phyloP scores from a whole-genome alignment of 2,888 invertebrate species.

The Chrysotoxum bicinctum region DNA sequence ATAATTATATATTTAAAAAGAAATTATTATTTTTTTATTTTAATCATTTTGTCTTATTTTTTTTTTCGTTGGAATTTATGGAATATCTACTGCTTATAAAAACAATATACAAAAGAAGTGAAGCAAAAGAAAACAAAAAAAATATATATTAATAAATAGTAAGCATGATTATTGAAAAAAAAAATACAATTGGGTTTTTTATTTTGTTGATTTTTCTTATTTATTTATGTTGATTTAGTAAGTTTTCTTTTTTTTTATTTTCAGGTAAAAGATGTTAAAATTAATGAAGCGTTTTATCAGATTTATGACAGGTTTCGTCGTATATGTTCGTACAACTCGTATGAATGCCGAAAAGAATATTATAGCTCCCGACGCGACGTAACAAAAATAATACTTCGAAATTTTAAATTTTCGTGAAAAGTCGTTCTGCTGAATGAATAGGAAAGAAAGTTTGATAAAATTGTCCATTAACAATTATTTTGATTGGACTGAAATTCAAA shows the following conservation, averaged over 20 bases:
- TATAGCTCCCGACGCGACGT: too few species aligned
- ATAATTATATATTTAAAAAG: constrained; percentile 22
- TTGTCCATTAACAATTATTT: too few species aligned
- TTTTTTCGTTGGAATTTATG: constrained; percentile 56
- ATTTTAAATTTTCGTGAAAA: too few species aligned
- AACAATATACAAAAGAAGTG: constrained; percentile 28
- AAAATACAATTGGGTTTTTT: constrained; percentile 58
- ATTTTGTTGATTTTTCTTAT: constrained; percentile 45
- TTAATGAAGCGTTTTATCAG: not conserved
- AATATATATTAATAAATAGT: constrained; percentile 57
- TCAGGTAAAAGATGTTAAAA: not conserved
- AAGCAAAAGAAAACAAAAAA: constrained; percentile 51
- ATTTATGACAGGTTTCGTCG: too few species aligned
- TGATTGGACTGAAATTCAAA: too few species aligned
- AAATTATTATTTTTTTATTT: constrained; percentile 43
- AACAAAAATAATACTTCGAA: too few species aligned
- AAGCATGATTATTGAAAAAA: constrained; percentile 67
- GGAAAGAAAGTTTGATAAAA: too few species aligned
- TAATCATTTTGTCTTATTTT: constrained; percentile 37
- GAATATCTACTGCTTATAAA: constrained; percentile 55
- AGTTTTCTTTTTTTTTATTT: constrained; percentile 7
- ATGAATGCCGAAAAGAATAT: too few species aligned
- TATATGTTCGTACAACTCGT: too few species aligned
- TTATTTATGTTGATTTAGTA: constrained; percentile 17
- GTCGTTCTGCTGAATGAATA: too few species aligned